Conservation (phyloP, 2,113 vertebrate species). For the Perca flavescens region DNA sequence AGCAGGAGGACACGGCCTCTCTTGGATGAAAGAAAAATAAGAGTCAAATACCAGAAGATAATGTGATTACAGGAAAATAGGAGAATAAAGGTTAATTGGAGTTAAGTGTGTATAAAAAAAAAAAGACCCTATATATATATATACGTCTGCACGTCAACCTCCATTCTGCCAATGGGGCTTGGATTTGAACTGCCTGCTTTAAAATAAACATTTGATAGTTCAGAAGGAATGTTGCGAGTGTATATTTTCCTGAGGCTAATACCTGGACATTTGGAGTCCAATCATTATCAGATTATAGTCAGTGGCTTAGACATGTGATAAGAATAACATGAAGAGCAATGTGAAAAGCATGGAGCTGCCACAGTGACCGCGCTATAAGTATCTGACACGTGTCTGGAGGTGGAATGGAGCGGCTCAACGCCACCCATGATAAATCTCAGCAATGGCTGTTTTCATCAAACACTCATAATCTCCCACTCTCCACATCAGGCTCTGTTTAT, state of each 20-base stretch:
- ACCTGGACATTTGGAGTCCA: conserved; percentile 43
- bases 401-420: neutral
- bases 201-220: conserved; percentile 72
- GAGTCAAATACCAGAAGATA: conserved; percentile 74
- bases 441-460: conserved; percentile 56
- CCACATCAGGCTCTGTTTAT: conserved; percentile 2
- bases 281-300: conserved; percentile 63
- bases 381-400: conserved; percentile 18
- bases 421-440: conserved; percentile 26
- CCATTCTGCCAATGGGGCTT: conserved; percentile 30
- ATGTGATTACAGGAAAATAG: conserved; percentile 79
- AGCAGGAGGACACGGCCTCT: conserved; percentile 53
- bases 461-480: conserved; percentile 45
- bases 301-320: conserved; percentile 12
- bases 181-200: conserved; percentile 50
- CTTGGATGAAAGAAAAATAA: conserved; percentile 63
- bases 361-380: neutral
- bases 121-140: conserved; percentile 43
- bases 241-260: conserved; percentile 71
- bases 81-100: conserved; percentile 80
- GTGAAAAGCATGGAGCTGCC: conserved; percentile 30
- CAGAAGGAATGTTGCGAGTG: conserved; percentile 55
- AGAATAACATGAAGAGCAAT: conserved; percentile 32
- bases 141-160: conserved; percentile 28
- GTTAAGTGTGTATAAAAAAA: conserved; percentile 77